These are phyloP conservation scores for Catocala sponsa DNA, from an alignment of 2,888 invertebrate genomes.

Conservation along the genomic window DNA sequence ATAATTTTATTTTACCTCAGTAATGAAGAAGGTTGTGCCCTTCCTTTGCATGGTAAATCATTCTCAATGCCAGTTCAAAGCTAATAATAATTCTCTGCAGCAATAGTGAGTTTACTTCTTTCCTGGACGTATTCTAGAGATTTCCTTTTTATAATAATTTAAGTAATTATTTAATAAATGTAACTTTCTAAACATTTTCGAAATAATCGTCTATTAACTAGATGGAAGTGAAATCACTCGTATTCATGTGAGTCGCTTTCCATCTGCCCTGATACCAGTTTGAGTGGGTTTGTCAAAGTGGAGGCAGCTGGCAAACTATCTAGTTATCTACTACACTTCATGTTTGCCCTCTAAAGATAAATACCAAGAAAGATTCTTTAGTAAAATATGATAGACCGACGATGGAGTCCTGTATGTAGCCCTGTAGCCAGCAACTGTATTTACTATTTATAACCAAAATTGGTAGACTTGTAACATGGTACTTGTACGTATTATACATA, in stretches of 20 bases:
- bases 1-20: conserved; percentile 44
- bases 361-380: conserved; percentile 22
- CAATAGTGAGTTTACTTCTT: too few relatives aligned
- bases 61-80: conserved; percentile 16
- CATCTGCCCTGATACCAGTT: conserved; percentile 61
- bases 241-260: conserved; percentile 54
- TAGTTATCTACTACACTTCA: conserved; percentile 43
- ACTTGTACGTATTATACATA: too few relatives aligned
- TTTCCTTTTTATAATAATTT: too few relatives aligned
- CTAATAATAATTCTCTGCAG: conserved; percentile 2
- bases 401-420: conserved; percentile 12
- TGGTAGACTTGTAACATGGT: too few relatives aligned
- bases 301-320: conserved; percentile 52
- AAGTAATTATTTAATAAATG: conserved; percentile 3
- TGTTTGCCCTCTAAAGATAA: conserved; percentile 39
- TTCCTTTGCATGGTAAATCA: conserved; percentile 22
- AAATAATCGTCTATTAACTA: conserved; percentile 33
- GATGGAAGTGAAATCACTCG: conserved; percentile 57
- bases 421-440: neutral
- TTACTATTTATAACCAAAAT: too few relatives aligned
- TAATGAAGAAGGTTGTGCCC: conserved; percentile 30
- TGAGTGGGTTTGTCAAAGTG: conserved; percentile 45
- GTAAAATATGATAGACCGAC: conserved; percentile 21
- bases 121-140: too few relatives aligned
- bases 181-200: conserved; percentile 37